These are phyloP conservation scores for Eudemis profundana DNA, from an alignment of 2,888 invertebrate genomes.

Conservation along the genomic window DNA sequence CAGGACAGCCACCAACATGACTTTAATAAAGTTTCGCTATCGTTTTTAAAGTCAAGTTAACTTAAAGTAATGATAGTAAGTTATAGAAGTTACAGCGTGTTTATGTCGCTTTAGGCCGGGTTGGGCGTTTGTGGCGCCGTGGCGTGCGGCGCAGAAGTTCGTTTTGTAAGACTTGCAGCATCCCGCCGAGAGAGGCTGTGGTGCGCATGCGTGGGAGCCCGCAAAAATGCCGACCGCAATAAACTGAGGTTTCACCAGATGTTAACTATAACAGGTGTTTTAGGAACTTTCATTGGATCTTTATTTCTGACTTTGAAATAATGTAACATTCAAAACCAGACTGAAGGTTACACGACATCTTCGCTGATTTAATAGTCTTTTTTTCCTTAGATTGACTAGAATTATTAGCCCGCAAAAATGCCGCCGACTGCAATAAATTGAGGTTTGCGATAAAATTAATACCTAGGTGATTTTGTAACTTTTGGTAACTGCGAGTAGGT, in stretches of 20 bases:
- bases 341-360: too few species aligned
- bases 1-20: slow-evolving; percentile 27
- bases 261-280: slow-evolving; percentile 5
- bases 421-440: too few species aligned
- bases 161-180: slow-evolving; percentile 31
- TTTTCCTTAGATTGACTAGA: too few species aligned
- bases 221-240: slow-evolving; percentile 47
- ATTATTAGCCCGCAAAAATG: too few species aligned
- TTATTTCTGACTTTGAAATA: neutral
- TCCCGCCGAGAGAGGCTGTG: slow-evolving; percentile 18
- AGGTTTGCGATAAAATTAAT: too few species aligned
- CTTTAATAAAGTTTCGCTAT: neutral
- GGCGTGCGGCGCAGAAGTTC: slow-evolving; percentile 53
- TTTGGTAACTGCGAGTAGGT: too few species aligned
- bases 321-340: too few species aligned
- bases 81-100: slow-evolving; percentile 42
- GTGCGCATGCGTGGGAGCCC: slow-evolving; percentile 48
- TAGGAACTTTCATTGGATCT: neutral
- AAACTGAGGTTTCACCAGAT: slow-evolving; percentile 41
- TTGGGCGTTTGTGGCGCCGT: slow-evolving; percentile 62
- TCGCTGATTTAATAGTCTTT: too few species aligned
- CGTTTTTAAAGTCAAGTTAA: neutral
- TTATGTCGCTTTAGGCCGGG: slow-evolving; percentile 46
- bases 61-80: neutral
- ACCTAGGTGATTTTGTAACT: too few species aligned